Percentiles rank a stretch among this genome's conserved stretches.
Evolutionary conservation across 2,888 invertebrate species (phyloP).

Genomic region (Hemistola chrysoprasaria): DNA sequence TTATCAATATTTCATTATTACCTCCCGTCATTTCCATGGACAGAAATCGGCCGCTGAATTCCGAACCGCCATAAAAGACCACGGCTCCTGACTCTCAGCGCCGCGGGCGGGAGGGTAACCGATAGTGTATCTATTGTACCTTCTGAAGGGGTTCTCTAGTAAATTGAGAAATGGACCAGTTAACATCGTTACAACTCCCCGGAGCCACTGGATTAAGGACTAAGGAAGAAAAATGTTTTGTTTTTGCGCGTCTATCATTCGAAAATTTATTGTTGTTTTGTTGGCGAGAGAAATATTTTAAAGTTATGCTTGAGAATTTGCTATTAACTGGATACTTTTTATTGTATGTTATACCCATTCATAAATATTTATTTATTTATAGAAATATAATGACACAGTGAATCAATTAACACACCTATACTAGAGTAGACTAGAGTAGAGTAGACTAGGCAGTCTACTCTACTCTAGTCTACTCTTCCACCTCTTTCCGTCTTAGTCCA

Average conservation of each 20-base stretch:
- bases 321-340: too few species aligned
- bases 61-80: conserved; percentile 69
- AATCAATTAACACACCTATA: too few species aligned
- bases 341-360: too few species aligned
- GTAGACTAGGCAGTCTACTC: too few species aligned
- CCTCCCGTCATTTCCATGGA: conserved; percentile 24
- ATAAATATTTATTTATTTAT: too few species aligned
- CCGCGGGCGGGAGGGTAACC: conserved; percentile 71
- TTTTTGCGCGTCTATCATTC: conserved; percentile 49
- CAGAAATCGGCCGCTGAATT: conserved; percentile 46
- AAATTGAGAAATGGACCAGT: conserved; percentile 82
- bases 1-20: conserved; percentile 9
- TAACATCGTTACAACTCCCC: conserved; percentile 77
- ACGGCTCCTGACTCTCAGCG: conserved; percentile 51
- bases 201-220: conserved; percentile 60
- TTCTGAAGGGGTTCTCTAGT: conserved; percentile 60
- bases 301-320: too few species aligned
- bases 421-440: too few species aligned
- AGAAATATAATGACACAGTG: too few species aligned
- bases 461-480: too few species aligned
- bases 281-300: conserved; percentile 7
- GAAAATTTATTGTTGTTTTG: conserved; percentile 34
- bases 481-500: too few species aligned
- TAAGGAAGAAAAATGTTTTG: conserved; percentile 72
- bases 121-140: conserved; percentile 60